Base-by-base conservation (phyloP, 2,888 invertebrate genomes). In the Drosophila monieri region DNA sequence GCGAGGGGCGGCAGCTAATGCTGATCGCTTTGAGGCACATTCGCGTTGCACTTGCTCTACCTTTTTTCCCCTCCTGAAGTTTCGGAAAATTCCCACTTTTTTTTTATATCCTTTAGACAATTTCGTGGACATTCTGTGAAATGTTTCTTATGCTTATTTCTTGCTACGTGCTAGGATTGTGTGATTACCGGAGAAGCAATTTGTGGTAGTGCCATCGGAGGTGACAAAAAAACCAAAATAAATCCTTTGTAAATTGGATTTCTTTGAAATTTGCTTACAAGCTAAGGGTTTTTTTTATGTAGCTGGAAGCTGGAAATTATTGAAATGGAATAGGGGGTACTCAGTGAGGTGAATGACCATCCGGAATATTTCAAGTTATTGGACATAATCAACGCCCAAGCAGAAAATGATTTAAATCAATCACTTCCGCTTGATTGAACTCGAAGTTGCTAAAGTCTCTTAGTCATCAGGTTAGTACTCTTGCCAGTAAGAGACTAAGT, bases 11-110 rank as follows among this genome's bases (percentile, higher is more conserved):
- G 49, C 44, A 57, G 68, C 76, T 85, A 78, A 52, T 67, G 74
- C 68, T 80, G 84, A 86, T 86, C 80, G 76, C 67, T 86, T 76
- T 78, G 84, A 65, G 84, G 78, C 84, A 81, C 84, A 78, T 81
- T 85, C 61, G 56, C 64, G 72, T 30, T 68, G 76, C 78, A 70
- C 14, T 41, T 41, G 39, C 39, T 57, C 70, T 55, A 52, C 8
- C 48, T 18, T 35, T 30, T 44, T 3, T 14, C 10, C 39, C 12
- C 15, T 27, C 39, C 43, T 15, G 15, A 30, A 37, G 27, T 32
- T 32, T 30, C 37, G 21, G 15, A 23, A 12, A 32, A 39, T 32
- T 23, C 37, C 15, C 21, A 1, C 12, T 32, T 10, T 12, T 10
- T 12, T 25, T 65, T 37, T 47, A 6, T 6, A 6, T 41, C 46